A percentile compares a stretch with the other conserved stretches of the same genome.
These are phyloP conservation scores for Enteromius anoplus DNA, from an alignment of 2,797 vertebrate genomes.

Conservation along the genomic window DNA sequence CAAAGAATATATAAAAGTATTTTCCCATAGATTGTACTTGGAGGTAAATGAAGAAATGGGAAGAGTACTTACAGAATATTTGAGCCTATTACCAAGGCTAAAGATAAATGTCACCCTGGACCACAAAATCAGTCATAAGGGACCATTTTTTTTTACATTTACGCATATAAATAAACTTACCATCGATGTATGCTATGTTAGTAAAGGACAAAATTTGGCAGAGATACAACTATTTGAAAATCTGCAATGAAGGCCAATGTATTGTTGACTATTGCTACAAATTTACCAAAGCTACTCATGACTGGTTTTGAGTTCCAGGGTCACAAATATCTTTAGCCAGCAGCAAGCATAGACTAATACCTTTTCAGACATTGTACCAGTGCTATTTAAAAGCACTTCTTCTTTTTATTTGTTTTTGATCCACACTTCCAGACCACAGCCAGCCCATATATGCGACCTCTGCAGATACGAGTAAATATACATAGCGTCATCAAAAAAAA, in stretches of 20 bases:
- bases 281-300: too few species aligned
- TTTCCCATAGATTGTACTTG: not conserved
- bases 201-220: too few species aligned
- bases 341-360: not conserved
- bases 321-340: not conserved
- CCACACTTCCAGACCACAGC: constrained; percentile 23
- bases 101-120: not conserved
- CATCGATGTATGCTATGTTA: too few species aligned
- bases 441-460: constrained; percentile 18
- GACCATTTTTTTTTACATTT: too few species aligned
- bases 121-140: too few species aligned
- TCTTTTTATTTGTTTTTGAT: constrained; percentile 23
- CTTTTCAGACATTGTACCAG: not conserved
- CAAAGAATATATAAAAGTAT: not conserved
- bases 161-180: not conserved
- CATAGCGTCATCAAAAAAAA: constrained; percentile 42
- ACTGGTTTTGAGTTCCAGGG: too few species aligned
- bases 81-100: not conserved
- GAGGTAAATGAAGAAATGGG: not conserved
- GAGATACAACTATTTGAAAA: too few species aligned
- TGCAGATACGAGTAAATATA: constrained; percentile 55
- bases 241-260: too few species aligned
- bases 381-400: not conserved
- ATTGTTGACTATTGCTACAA: too few species aligned
- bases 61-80: not conserved